These are phyloP conservation scores for Pituophis catenifer DNA, from an alignment of 2,113 vertebrate species.

Conservation along the genomic window DNA sequence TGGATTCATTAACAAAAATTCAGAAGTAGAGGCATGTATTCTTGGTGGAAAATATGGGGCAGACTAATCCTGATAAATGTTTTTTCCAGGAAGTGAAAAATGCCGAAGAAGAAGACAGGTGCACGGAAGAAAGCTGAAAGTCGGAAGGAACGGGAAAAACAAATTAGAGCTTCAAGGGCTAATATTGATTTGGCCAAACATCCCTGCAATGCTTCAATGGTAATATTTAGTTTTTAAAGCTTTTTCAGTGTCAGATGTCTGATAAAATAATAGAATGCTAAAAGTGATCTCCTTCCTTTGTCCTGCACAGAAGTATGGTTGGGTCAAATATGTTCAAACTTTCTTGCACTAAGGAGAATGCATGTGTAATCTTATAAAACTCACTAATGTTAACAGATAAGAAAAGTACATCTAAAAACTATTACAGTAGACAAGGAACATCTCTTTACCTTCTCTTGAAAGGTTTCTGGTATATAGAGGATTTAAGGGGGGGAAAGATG, in stretches of 20 bases:
- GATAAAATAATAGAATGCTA: not conserved
- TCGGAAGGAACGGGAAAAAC: constrained; percentile 92
- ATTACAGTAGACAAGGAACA: not conserved
- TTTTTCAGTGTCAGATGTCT: not conserved
- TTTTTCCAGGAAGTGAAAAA: constrained; percentile 61
- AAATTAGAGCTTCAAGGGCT: constrained; percentile 82
- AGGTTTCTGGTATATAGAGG: not conserved
- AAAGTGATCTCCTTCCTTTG: not conserved
- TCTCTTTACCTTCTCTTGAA: not conserved
- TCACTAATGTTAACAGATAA: not conserved
- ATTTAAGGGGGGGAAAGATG: not conserved
- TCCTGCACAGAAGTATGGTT: not conserved
- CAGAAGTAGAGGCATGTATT: not conserved
- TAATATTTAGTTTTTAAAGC: constrained; percentile 47
- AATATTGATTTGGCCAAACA: constrained; percentile 92
- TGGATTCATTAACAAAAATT: not conserved
- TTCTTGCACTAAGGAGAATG: not conserved
- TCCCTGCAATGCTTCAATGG: constrained; percentile 91
- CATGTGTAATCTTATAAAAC: not conserved
- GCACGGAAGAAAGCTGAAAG: constrained; percentile 96
- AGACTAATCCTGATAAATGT: not conserved
- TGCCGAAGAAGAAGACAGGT: constrained; percentile 98
- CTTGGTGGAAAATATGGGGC: not conserved
- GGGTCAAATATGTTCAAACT: not conserved
- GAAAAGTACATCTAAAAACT: not conserved